Percentiles rank a stretch among this genome's conserved stretches.
phyloP scores from a whole-genome alignment of 2,888 invertebrate genomes.

The Mythimna loreyi region DNA sequence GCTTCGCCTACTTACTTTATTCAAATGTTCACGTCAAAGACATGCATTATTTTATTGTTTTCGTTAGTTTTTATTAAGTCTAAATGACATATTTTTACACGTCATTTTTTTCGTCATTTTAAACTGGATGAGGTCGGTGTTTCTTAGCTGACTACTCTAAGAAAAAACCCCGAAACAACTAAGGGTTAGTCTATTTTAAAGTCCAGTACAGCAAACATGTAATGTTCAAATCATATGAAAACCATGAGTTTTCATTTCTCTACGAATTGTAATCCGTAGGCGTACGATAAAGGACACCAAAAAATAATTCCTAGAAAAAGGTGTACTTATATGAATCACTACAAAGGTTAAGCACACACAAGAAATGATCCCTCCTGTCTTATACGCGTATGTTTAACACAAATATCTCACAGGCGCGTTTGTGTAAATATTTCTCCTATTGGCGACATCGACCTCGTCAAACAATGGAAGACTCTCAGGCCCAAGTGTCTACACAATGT shows the following conservation, averaged over 20 bases:
- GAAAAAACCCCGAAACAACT: too few species aligned
- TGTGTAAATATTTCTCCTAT: conserved; percentile 57
- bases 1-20: conserved; percentile 2
- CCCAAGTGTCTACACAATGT: conserved; percentile 28
- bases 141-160: too few species aligned
- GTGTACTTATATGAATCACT: neutral
- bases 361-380: conserved; percentile 5
- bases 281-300: neutral
- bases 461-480: conserved; percentile 47
- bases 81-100: too few species aligned
- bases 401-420: conserved; percentile 37
- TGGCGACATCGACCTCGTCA: conserved; percentile 41
- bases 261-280: neutral
- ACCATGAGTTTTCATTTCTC: neutral
- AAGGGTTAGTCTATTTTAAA: too few species aligned
- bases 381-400: neutral
- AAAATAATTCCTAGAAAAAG: neutral
- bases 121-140: too few species aligned
- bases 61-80: neutral
- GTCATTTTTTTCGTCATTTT: too few species aligned
- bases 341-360: conserved; percentile 14
- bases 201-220: too few species aligned
- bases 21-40: neutral
- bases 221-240: too few species aligned
- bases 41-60: neutral